These are phyloP conservation scores for Myotis planiceps DNA, from an alignment of 2,797 vertebrate species.

Conservation along the genomic window DNA sequence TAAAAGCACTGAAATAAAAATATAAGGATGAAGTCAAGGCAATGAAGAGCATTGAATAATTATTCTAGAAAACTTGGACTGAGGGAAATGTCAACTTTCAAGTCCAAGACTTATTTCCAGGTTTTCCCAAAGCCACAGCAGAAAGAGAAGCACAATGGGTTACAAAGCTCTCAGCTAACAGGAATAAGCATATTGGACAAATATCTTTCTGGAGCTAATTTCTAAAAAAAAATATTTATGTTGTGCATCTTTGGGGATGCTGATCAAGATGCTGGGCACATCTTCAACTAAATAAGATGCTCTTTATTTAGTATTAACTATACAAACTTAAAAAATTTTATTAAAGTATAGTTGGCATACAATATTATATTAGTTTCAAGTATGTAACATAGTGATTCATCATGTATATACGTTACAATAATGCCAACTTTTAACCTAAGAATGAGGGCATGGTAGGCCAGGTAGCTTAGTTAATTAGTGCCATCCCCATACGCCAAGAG, in stretches of 20 bases:
- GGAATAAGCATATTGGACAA: background rate
- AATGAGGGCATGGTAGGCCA: background rate
- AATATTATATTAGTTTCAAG: background rate
- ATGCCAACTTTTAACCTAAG: background rate
- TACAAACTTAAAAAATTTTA: background rate
- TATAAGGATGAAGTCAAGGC: background rate
- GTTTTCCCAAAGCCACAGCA: background rate
- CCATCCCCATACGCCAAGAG: background rate
- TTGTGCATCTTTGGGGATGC: background rate
- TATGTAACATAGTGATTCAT: background rate
- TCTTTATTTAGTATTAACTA: background rate
- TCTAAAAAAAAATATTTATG: background rate
- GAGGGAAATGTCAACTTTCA: constrained; percentile 25
- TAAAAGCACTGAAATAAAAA: constrained; percentile 61
- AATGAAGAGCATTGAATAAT: background rate
- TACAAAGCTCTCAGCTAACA: background rate
- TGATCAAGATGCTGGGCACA: background rate
- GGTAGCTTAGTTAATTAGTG: background rate
- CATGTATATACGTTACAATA: background rate
- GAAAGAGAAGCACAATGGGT: background rate
- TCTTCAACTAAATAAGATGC: constrained; percentile 39
- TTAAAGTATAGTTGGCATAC: background rate
- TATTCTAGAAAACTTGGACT: constrained; percentile 15
- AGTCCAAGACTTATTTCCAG: background rate
- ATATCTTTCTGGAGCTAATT: background rate